phyloP scores from a whole-genome alignment of 1,140 invertebrate genomes.

The Trachymyrmex cornetzi region DNA sequence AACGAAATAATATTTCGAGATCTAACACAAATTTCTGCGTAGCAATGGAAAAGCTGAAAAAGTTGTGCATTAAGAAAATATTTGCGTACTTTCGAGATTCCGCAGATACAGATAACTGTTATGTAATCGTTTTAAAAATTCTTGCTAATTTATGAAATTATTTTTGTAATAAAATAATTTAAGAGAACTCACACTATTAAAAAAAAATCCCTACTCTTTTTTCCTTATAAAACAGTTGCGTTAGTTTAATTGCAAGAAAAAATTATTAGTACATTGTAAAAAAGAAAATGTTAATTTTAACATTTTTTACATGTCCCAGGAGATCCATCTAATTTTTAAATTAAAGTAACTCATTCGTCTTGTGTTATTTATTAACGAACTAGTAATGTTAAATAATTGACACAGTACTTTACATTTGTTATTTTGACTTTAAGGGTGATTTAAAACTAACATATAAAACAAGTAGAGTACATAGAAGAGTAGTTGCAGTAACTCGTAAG shows the following conservation, averaged over 20 bases:
- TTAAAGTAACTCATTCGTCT: too few relatives aligned
- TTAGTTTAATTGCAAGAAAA: background rate
- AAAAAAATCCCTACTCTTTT: background rate
- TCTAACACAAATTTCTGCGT: conserved; percentile 6
- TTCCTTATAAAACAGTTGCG: background rate
- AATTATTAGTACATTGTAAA: background rate
- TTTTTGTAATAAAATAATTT: background rate
- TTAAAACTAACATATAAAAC: too few relatives aligned
- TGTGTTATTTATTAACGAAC: too few relatives aligned
- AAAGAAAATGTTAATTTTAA: too few relatives aligned
- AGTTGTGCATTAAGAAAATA: background rate
- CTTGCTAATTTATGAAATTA: background rate
- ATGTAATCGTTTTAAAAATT: background rate
- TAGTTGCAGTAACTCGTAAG: too few relatives aligned
- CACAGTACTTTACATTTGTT: too few relatives aligned
- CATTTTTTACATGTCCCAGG: too few relatives aligned
- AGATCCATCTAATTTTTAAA: too few relatives aligned
- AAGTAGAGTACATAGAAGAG: too few relatives aligned
- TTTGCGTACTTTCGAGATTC: background rate
- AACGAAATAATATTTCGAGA: background rate
- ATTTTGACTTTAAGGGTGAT: too few relatives aligned
- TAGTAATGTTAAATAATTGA: too few relatives aligned
- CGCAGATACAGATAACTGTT: background rate
- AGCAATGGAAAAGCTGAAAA: background rate
- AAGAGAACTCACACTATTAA: background rate